Evolutionary conservation across 1,140 invertebrate genomes (phyloP).

Genomic region (Eufriesea mexicana): DNA sequence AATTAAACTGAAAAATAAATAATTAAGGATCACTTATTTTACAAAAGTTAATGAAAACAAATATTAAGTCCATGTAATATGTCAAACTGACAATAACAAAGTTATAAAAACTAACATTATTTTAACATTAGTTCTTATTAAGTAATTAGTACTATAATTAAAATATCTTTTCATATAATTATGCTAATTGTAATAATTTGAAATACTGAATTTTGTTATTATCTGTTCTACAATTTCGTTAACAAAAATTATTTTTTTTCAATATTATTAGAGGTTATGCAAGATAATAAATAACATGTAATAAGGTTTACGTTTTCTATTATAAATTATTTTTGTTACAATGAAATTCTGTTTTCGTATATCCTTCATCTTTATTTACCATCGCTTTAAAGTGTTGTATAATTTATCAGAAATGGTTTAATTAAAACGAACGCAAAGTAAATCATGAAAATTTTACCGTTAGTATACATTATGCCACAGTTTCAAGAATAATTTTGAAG

Average conservation of each 20-base stretch:
- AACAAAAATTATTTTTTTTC: not conserved
- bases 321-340: not conserved
- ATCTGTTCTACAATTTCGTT: not conserved
- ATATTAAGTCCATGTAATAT: not conserved
- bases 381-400: not conserved
- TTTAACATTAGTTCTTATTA: not conserved
- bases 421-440: conserved; percentile 1
- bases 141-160: not conserved
- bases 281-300: not conserved
- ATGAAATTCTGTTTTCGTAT: not conserved
- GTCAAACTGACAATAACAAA: not conserved
- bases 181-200: not conserved
- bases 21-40: not conserved
- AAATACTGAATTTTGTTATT: not conserved
- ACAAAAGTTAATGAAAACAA: not conserved
- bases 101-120: not conserved
- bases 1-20: not conserved
- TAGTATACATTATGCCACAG: conserved; percentile 62
- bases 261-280: conserved; percentile 20
- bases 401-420: not conserved
- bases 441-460: conserved; percentile 64
- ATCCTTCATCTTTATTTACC: conserved; percentile 12
- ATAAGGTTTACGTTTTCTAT: too few relatives aligned
- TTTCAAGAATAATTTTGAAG: conserved; percentile 20
- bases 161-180: not conserved